Evolutionary conservation across 1,140 invertebrate species (phyloP).

Genomic region (Antheraea pernyi): DNA sequence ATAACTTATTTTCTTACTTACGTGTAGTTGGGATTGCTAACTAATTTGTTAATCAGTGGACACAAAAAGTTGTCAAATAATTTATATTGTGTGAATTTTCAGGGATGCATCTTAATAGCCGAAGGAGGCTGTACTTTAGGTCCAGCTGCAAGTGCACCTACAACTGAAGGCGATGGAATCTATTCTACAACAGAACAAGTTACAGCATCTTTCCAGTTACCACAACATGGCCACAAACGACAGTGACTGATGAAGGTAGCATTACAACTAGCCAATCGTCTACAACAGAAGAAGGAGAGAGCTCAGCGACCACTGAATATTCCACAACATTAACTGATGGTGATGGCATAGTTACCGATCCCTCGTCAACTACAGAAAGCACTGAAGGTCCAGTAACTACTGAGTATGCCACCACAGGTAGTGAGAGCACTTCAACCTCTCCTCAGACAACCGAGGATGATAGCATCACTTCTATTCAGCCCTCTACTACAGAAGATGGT

Average conservation of each 20-base stretch:
- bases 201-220: neutral
- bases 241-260: neutral
- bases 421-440: neutral
- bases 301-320: neutral
- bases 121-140: slow-evolving; percentile 23
- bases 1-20: too few species aligned
- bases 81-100: neutral
- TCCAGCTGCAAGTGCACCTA: neutral
- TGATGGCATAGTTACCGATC: neutral
- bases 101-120: slow-evolving; percentile 22
- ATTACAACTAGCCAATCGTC: neutral
- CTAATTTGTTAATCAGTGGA: too few species aligned
- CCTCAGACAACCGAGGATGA: slow-evolving; percentile 1
- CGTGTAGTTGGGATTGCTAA: too few species aligned
- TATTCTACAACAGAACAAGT: slow-evolving; percentile 5
- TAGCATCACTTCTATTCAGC: too few species aligned
- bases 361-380: neutral
- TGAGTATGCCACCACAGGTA: neutral
- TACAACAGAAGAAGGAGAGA: neutral
- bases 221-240: neutral
- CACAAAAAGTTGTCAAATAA: neutral
- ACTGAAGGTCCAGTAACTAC: neutral
- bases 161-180: neutral
- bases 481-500: neutral
- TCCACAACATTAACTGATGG: neutral